A percentile compares a stretch with the other conserved stretches of the same genome.
Evolutionary conservation across 2,797 vertebrate genomes (phyloP).

Genomic region (Anguilla marmorata): DNA sequence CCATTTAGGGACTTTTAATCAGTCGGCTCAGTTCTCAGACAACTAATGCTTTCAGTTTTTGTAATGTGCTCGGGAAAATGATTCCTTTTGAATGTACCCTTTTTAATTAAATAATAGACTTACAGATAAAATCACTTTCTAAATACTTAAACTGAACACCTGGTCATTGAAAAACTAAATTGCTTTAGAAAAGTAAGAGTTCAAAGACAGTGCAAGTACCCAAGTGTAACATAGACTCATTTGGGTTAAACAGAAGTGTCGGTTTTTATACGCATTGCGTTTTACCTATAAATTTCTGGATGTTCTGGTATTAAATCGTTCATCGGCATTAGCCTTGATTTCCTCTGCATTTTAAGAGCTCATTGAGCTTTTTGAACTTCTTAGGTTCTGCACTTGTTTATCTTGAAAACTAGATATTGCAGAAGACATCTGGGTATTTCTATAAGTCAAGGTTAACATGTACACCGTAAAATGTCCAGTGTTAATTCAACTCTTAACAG

Average conservation of each 20-base stretch:
- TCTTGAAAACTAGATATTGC: background rate
- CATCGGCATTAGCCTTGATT: background rate
- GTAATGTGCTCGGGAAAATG: background rate
- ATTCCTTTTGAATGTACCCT: background rate
- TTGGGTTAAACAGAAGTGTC: background rate
- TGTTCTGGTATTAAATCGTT: background rate
- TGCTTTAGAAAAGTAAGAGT: background rate
- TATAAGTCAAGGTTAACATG: background rate
- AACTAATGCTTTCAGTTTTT: background rate
- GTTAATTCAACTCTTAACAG: too few species aligned
- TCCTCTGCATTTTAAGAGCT: background rate
- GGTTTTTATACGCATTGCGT: background rate
- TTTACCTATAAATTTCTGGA: background rate
- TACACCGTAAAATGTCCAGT: background rate
- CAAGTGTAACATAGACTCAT: background rate
- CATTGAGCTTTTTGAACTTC: background rate
- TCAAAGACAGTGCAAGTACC: background rate
- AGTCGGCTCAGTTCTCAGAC: background rate
- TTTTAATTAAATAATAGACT: conserved; percentile 11
- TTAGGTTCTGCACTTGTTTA: background rate
- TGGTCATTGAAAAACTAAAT: background rate
- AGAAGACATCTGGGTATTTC: background rate
- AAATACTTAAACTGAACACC: background rate
- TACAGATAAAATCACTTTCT: background rate
- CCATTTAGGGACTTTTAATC: background rate